Evolutionary conservation across 2,797 vertebrate genomes (phyloP), one percentile per base, ranked within the genome.

Genomic region (Ctenopoma multispine): DNA sequence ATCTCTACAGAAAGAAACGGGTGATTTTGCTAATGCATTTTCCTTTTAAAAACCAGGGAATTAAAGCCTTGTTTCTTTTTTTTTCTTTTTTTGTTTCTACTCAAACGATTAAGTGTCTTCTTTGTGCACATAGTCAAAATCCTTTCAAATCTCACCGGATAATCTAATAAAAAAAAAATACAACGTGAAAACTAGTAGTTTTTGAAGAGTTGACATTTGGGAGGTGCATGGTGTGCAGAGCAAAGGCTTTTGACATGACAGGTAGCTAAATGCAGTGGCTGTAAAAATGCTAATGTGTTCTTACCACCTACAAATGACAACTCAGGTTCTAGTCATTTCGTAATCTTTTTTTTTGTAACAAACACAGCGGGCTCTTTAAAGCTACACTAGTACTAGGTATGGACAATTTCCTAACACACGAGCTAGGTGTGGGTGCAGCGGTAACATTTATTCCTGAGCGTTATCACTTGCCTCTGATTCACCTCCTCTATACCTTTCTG

Each of bases 391-490:
- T 43, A 17, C 4, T 2, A 18, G 27, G 20, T 56, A 36, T 27
- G 61, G 62, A 80, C 56, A 64, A 40, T 79, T 74, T 84, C 69
- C 74, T 48, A 61, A 54, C 63, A 75, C 36, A 64, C 54, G 58
- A 60, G 55, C 58, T 38, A 55, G 67, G 44, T 4, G 4, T 2
- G 41, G 63, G 68, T 63, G 65, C 74, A 48, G 62, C 36, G 0
- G 63, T 69, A 63, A 84, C 84, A 81, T 88, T 75, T 80, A 71
- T 85, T 85, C 75, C 67, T 47, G 1, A 59, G 73, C 17, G 31
- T 88, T 87, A 86, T 90, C 88, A 49, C 76, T 62, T 68, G 67
- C 50, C 64, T 67, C 73, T 54, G 72, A 73, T 71, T 85, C 79
- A 69, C 82, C 75, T 73, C 69, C 64, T 80, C 82, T 67, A 71